Conservation (phyloP, 2,888 invertebrate genomes). For the Pilophorus perplexus region DNA sequence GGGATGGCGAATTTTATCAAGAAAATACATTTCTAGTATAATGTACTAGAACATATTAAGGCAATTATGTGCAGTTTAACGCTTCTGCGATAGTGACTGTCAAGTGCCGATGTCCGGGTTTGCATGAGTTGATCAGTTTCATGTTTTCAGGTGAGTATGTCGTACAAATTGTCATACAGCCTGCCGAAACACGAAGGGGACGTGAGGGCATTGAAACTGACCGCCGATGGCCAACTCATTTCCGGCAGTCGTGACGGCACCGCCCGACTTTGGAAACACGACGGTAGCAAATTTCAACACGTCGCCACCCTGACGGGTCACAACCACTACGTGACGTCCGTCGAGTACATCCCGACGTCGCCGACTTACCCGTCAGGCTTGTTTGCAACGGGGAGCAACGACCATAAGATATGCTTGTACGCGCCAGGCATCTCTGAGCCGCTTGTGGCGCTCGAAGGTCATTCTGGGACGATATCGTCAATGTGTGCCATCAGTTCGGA, state of each 20-base stretch:
- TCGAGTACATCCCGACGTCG: constrained; percentile 11
- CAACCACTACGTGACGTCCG: constrained; percentile 24
- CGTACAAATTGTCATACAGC: constrained; percentile 28
- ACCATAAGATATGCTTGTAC: constrained; percentile 17
- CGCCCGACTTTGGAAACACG: constrained; percentile 80
- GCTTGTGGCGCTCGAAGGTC: neutral
- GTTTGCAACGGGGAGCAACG: constrained; percentile 33
- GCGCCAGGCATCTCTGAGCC: neutral
- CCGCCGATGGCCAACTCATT: constrained; percentile 65
- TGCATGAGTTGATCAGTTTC: too few relatives aligned
- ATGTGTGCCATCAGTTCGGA: constrained; percentile 50
- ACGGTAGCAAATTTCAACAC: constrained; percentile 57
- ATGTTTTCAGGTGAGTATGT: constrained; percentile 11
- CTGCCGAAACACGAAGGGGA: constrained; percentile 79
- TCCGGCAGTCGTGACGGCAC: constrained; percentile 88
- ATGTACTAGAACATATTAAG: too few relatives aligned
- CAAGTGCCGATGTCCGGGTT: too few relatives aligned
- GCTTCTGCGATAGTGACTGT: too few relatives aligned
- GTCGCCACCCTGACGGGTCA: constrained; percentile 14
- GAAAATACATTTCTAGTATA: too few relatives aligned
- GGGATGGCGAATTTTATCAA: too few relatives aligned
- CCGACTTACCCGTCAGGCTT: constrained; percentile 20
- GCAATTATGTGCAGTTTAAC: too few relatives aligned
- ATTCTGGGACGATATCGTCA: constrained; percentile 54
- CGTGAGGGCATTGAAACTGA: constrained; percentile 71